Evolutionary conservation across 2,888 invertebrate genomes (phyloP), one percentile per base, ranked within the genome.

Genomic region (Cepaea hortensis): DNA sequence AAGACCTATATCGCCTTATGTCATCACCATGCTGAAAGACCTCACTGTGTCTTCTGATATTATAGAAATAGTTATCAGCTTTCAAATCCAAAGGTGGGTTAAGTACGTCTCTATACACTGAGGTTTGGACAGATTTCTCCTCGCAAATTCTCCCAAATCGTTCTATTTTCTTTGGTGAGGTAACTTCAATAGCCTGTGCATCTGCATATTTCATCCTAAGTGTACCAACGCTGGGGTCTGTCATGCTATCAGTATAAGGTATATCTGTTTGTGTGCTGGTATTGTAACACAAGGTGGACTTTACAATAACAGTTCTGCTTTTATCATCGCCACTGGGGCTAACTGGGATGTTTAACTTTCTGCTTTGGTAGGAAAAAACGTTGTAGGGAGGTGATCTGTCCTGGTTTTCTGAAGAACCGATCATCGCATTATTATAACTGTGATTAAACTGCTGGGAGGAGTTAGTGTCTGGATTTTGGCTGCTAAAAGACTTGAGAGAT

Each of bases 181-280:
- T 48, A 46, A 3, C 9, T 48, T 75, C 48, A 75, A 48, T 15
- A 13, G 1, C 23, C 23, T 72, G 23, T 23, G 5, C 5, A 23
- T 72, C 23, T 23, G 13, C 13, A 11, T 15, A 46, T 48, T 46
- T 46, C 48, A 46, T 48, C 23, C 75, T 75, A 5, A 46, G 48
- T 13, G 48, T 15, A 4, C 15, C 48, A 15, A 20, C n/a, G 5
- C 20, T 15, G 68, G 68, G n/a, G 5, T 20, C 48, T 4, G 15
- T 4, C 13, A 15, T 13, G 13, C 48, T 18, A 48, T 7, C 5
- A 3, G 46, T 46, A 35, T 3, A n/a, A 35, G 75, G 15, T 15
- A 75, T 46, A 46, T 75, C 75, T 3, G 75, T 75, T 46, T 75
- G 75, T 15, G 75, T 75, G 18, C 48, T 75, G 15, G 75, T 75